A percentile compares a stretch with the other conserved stretches of the same genome.
Conservation (phyloP, 2,888 invertebrate genomes). For the Rhaphigaster nebulosa region DNA sequence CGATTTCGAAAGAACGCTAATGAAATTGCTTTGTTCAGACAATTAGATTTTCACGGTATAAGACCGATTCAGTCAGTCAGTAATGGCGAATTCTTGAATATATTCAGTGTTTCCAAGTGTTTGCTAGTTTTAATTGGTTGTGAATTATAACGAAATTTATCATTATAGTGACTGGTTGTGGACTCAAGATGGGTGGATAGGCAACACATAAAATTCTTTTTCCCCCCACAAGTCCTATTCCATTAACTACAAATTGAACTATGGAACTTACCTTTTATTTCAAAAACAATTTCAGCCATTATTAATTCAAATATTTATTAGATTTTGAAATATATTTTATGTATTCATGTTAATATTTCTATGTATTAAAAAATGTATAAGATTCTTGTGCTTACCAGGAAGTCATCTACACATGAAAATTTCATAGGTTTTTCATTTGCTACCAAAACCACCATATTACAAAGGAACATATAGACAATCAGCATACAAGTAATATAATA, state of each 20-base stretch:
- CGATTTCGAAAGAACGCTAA: background rate
- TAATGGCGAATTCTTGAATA: background rate
- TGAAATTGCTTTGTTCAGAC: background rate
- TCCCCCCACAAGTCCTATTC: background rate
- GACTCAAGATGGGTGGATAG: background rate
- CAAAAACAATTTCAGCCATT: too few species aligned
- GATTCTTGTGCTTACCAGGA: background rate
- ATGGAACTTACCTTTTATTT: too few species aligned
- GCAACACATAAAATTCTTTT: background rate
- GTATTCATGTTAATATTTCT: background rate
- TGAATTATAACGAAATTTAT: background rate
- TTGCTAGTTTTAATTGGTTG: background rate
- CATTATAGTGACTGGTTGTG: background rate
- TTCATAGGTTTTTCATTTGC: background rate
- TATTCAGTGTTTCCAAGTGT: background rate
- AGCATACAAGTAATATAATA: too few species aligned
- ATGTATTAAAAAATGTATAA: background rate
- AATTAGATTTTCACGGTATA: background rate
- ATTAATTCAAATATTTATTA: too few species aligned
- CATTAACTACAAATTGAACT: background rate
- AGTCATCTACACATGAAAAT: background rate
- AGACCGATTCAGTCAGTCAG: background rate
- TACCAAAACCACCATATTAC: too few species aligned
- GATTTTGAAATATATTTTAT: too few species aligned
- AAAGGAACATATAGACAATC: too few species aligned